A percentile compares a stretch with the other conserved stretches of the same genome.
Conservation (phyloP, 1,140 invertebrate genomes). For the Drosophila mayri region DNA sequence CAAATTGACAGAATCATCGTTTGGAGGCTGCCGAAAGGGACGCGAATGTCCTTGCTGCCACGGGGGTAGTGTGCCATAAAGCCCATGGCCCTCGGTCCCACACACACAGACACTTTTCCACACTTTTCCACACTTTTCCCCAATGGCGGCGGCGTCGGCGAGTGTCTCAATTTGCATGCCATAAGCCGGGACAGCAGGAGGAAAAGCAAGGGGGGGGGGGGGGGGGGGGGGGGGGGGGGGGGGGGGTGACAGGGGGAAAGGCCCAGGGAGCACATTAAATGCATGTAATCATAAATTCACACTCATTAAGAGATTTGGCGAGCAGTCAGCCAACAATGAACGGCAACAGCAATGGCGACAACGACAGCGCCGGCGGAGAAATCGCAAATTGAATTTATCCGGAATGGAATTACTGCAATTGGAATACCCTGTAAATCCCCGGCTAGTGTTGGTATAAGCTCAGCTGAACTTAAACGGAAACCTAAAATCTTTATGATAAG, state of each 20-base stretch:
- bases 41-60: conserved; percentile 39
- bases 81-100: conserved; percentile 47
- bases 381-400: conserved; percentile 67
- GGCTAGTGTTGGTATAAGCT: background rate
- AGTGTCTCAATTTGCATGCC: conserved; percentile 81
- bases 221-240: too few relatives aligned
- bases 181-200: conserved; percentile 30
- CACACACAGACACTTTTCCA: background rate
- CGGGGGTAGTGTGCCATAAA: background rate
- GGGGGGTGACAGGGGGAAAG: background rate
- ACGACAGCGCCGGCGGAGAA: conserved; percentile 11
- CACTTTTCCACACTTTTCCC: conserved; percentile 24
- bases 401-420: conserved; percentile 57
- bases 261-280: conserved; percentile 61
- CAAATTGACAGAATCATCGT: conserved; percentile 79
- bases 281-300: conserved; percentile 83
- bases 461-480: too few relatives aligned
- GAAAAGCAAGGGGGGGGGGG: background rate
- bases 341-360: conserved; percentile 9
- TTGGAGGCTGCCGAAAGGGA: conserved; percentile 26
- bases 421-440: conserved; percentile 1
- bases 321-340: conserved; percentile 36
- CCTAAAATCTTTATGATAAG: too few relatives aligned
- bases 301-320: conserved; percentile 81
- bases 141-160: conserved; percentile 1